Evolutionary conservation across 1,140 invertebrate genomes (phyloP), one percentile per base, ranked within the genome.

Genomic region (Theocolax elegans): DNA sequence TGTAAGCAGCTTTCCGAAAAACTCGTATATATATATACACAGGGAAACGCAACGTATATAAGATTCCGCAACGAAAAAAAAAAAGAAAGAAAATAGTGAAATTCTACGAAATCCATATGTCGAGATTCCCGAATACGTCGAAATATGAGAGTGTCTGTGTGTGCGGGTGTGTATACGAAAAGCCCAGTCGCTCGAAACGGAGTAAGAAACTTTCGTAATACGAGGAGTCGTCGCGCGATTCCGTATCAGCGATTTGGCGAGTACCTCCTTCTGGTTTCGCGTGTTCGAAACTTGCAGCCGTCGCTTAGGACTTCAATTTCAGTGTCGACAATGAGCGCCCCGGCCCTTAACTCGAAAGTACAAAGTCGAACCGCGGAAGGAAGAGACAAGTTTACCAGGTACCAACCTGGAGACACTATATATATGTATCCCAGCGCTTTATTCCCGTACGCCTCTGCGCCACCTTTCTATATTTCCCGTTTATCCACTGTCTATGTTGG

Each of bases 131-230:
- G 13, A 56, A 56, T 35, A 25, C 38, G 15, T n/a, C n/a, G n/a
- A n/a, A n/a, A n/a, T n/a, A n/a, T n/a, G n/a, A n/a, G n/a, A n/a
- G n/a, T n/a, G n/a, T n/a, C n/a, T n/a, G n/a, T n/a, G n/a, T n/a
- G n/a, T n/a, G n/a, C n/a, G n/a, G n/a, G n/a, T n/a, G n/a, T n/a
- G n/a, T n/a, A n/a, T n/a, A n/a, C n/a, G n/a, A n/a, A n/a, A n/a
- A n/a, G n/a, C n/a, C n/a, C n/a, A n/a, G n/a, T n/a, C n/a, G n/a
- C n/a, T n/a, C n/a, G n/a, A n/a, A n/a, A n/a, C n/a, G n/a, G n/a
- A n/a, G 19, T 8, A 38, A 3, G 62, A 64, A 51, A 64, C 46
- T 51, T 51, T 53, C 48, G 19, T 64, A 64, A 64, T 64, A 48
- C 17, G 31, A 21, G 42, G 58, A 21, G 54, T 13, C 54, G n/a